Evolutionary conservation across 92 coral and sea anemone species (phyloP).

Genomic region (Porites cylindrica): DNA sequence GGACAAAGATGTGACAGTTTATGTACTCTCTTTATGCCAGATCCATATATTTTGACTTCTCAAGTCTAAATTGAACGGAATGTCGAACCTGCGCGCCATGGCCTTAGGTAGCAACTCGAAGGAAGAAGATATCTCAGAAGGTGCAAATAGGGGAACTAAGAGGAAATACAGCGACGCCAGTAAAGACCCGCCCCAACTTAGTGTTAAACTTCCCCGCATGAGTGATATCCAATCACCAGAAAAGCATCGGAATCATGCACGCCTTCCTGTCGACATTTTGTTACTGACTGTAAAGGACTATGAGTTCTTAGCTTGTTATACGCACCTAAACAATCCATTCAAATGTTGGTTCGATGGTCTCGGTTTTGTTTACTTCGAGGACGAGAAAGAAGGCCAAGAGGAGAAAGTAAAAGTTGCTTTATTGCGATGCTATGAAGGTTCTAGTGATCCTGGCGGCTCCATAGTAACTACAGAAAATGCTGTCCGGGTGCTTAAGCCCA

Average conservation of each 20-base stretch:
- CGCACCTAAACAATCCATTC: background rate
- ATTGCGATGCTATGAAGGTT: constrained; percentile 24
- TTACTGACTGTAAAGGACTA: background rate
- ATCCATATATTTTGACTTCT: no score
- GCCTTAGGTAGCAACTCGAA: no score
- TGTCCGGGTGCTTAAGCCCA: constrained; percentile 24
- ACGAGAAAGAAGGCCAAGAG: background rate
- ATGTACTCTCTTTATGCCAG: no score
- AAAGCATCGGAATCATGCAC: no score
- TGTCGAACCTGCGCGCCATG: no score
- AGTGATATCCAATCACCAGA: background rate
- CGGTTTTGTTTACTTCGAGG: background rate
- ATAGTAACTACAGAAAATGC: constrained; percentile 11
- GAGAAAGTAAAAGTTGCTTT: constrained; percentile 37
- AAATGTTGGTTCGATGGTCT: background rate
- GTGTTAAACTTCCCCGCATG: background rate
- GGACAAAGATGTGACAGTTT: no score
- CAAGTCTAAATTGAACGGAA: no score
- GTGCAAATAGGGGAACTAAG: no score
- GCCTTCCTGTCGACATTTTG: background rate
- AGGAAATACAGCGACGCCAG: no score
- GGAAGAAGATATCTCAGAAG: no score
- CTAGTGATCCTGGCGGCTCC: constrained; percentile 5
- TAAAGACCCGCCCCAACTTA: constrained; percentile 1
- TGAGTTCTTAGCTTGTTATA: no score